Evolutionary conservation across 2,797 vertebrate genomes (phyloP).

Genomic region (Anguilla obscura): DNA sequence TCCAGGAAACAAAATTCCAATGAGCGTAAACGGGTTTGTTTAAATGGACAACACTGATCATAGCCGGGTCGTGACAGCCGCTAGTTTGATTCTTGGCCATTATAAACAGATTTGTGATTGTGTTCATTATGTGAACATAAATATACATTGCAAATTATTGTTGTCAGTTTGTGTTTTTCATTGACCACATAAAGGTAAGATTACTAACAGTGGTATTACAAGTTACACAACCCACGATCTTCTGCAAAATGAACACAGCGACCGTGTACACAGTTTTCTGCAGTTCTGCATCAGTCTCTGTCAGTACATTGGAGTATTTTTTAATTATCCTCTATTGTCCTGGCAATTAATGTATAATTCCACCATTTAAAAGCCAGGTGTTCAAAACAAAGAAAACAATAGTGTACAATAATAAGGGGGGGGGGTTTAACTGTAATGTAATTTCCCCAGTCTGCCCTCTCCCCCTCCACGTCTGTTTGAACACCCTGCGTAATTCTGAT

Average conservation of each 20-base stretch:
- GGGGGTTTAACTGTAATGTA: constrained; percentile 51
- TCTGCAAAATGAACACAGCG: not conserved
- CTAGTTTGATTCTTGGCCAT: not conserved
- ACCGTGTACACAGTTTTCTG: not conserved
- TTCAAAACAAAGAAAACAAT: constrained; percentile 83
- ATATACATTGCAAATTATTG: not conserved
- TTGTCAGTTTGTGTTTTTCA: not conserved
- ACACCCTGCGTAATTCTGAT: constrained; percentile 51
- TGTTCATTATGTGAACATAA: not conserved
- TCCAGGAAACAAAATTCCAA: not conserved
- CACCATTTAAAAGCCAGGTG: constrained; percentile 78
- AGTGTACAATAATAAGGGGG: constrained; percentile 69
- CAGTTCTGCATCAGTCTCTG: not conserved
- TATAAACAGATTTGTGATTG: not conserved
- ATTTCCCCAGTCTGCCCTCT: constrained; percentile 54
- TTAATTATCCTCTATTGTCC: constrained; percentile 35
- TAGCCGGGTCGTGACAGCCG: not conserved
- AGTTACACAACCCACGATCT: not conserved
- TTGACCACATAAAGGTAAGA: constrained; percentile 4
- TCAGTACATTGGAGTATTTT: not conserved
- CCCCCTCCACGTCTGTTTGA: constrained; percentile 39
- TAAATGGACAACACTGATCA: not conserved
- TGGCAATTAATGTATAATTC: constrained; percentile 65
- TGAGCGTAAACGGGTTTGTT: not conserved
- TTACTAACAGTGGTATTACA: not conserved